A percentile compares a stretch with the other conserved stretches of the same genome.
phyloP scores from a whole-genome alignment of 2,113 vertebrate genomes.

The Solea solea region DNA sequence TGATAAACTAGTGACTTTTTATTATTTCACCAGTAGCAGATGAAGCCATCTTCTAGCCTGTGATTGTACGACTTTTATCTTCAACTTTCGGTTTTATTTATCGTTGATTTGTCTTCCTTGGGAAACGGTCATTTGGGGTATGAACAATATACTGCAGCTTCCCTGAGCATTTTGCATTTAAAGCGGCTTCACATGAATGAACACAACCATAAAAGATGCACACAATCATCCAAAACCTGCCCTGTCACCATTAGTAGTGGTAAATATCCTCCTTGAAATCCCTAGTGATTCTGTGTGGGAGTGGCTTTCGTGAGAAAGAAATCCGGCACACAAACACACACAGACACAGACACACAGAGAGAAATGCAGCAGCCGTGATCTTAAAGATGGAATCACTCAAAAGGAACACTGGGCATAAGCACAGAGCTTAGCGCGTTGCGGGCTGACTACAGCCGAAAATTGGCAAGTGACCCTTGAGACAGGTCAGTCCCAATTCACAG shows the following conservation, averaged over 20 bases:
- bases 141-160: not conserved
- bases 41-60: not conserved
- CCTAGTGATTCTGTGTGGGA: constrained; percentile 3
- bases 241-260: constrained; percentile 28
- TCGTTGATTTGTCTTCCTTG: not conserved
- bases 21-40: too few relatives aligned
- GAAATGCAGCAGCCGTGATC: constrained; percentile 46
- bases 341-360: constrained; percentile 28
- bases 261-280: constrained; percentile 42
- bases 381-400: constrained; percentile 77
- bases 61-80: not conserved
- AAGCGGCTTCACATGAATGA: constrained; percentile 16
- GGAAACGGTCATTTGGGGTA: not conserved
- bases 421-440: constrained; percentile 64
- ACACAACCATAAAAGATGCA: constrained; percentile 14
- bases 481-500: constrained; percentile 82
- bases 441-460: constrained; percentile 79
- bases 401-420: constrained; percentile 71
- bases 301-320: constrained; percentile 35
- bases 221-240: constrained; percentile 17
- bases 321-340: constrained; percentile 24
- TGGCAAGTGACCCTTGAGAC: constrained; percentile 82
- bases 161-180: not conserved
- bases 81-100: not conserved
- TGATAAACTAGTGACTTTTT: too few relatives aligned